Conservation (phyloP, 2,113 vertebrate species). For the Aptenodytes patagonicus region DNA sequence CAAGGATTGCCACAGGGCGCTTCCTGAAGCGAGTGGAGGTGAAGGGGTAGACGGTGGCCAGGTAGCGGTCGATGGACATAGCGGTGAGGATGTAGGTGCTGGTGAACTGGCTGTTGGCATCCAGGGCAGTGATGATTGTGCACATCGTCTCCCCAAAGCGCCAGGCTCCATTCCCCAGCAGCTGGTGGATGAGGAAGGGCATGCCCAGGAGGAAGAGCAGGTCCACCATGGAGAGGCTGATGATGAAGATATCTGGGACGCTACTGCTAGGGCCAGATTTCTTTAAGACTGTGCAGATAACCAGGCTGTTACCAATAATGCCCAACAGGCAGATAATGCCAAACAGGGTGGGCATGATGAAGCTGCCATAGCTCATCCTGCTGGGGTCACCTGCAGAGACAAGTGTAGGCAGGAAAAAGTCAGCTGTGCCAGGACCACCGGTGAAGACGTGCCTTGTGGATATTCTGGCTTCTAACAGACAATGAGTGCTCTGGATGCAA, state of each 20-base stretch:
- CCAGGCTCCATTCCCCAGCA: slow-evolving; percentile 62
- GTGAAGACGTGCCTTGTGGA: background rate
- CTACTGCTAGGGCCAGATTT: slow-evolving; percentile 66
- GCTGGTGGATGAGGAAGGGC: slow-evolving; percentile 69
- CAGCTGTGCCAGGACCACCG: background rate
- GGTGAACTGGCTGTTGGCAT: slow-evolving; percentile 68
- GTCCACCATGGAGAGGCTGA: slow-evolving; percentile 63
- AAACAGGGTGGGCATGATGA: slow-evolving; percentile 71
- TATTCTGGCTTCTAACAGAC: background rate
- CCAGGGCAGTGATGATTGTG: slow-evolving; percentile 57
- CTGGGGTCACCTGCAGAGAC: background rate
- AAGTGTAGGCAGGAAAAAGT: background rate
- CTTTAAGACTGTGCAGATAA: slow-evolving; percentile 70
- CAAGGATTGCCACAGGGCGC: background rate
- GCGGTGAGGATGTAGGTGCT: slow-evolving; percentile 63
- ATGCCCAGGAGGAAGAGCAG: slow-evolving; percentile 63
- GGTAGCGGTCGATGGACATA: slow-evolving; percentile 54
- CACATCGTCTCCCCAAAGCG: slow-evolving; percentile 41
- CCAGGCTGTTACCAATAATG: slow-evolving; percentile 63
- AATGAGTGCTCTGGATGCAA: background rate
- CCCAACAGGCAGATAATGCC: slow-evolving; percentile 72
- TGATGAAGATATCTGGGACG: slow-evolving; percentile 62
- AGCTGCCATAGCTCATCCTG: slow-evolving; percentile 39
- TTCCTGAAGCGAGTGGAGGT: slow-evolving; percentile 55
- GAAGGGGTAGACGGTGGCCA: slow-evolving; percentile 58